Evolutionary conservation across 2,888 invertebrate species (phyloP), one percentile per base, ranked within the genome.

Genomic region (Hesperia comma): DNA sequence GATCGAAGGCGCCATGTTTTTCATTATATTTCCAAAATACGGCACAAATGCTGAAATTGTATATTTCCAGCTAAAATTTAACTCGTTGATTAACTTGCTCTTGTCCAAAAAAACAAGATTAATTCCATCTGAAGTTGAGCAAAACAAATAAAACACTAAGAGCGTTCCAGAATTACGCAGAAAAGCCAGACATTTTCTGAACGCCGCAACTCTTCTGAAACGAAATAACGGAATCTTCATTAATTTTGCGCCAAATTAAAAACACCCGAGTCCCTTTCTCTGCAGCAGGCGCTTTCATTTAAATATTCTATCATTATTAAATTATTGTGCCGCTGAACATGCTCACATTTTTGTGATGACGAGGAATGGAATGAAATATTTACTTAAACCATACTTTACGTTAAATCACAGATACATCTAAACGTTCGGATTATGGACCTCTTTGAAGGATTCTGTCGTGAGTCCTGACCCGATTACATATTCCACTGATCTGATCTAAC

Each of bases 241-340:
- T 87, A 85, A 85, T 85, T 86, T 83, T 75, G 79, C 72, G 76
- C 80, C 76, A 83, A 86, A 88, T 89, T 88, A 88, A 87, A 89
- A 90, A 86, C 84, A 83, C 76, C 82, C 77, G 80, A 81, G 79
- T 76, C 80, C 79, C 79, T 82, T 78, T 76, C 69, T 66, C 74
- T 73, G 77, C 81, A 82, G 79, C 78, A 76, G 81, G 78, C 80
- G 77, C 78, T 75, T 70, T 75, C 73, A 85, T 84, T 88, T 82
- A 80, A 84, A 85, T 87, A 86, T 83, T 87, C 79, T 84, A 87
- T 84, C 80, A 79, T 81, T 81, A 75, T 85, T 87, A 84, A 88
- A 86, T 85, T 81, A 80, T 77, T 72, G 81, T 84, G 76, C 78
- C 80, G 66, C 49, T 54, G 54, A 66, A 46, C 49, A 57, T 21